These are phyloP conservation scores for Drosophila navojoa DNA, from an alignment of 1,140 invertebrate genomes.

Conservation along the genomic window DNA sequence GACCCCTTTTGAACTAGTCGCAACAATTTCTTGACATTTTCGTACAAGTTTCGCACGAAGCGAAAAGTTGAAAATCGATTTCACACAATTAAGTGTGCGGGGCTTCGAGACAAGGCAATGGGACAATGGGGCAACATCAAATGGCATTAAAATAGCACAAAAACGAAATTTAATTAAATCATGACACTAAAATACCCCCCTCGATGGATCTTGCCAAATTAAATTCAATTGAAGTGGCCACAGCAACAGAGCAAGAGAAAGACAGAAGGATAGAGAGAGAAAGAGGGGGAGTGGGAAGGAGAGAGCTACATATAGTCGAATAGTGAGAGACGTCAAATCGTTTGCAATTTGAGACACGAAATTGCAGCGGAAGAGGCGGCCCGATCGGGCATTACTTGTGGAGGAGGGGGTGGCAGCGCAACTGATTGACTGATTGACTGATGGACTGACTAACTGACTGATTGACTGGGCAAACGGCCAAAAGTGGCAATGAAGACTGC, in stretches of 20 bases:
- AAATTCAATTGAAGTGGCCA: slow-evolving; percentile 69
- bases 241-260: slow-evolving; percentile 42
- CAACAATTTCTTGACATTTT: slow-evolving; percentile 28
- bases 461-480: slow-evolving; percentile 72
- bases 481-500: slow-evolving; percentile 41
- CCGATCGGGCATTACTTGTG: slow-evolving; percentile 55
- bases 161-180: slow-evolving; percentile 75
- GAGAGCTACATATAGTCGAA: slow-evolving; percentile 18
- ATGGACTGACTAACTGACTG: slow-evolving; percentile 36
- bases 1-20: slow-evolving; percentile 16
- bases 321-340: slow-evolving; percentile 52
- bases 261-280: slow-evolving; percentile 20
- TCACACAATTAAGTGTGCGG: slow-evolving; percentile 45
- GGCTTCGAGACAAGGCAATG: slow-evolving; percentile 21
- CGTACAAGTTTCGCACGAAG: slow-evolving; percentile 16
- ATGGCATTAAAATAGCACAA: slow-evolving; percentile 66
- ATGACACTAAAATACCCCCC: slow-evolving; percentile 70
- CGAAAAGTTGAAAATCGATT: slow-evolving; percentile 46
- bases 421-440: slow-evolving; percentile 52
- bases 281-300: slow-evolving; percentile 2
- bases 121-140: slow-evolving; percentile 44
- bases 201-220: slow-evolving; percentile 58
- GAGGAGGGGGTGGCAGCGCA: not conserved
- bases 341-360: slow-evolving; percentile 76
- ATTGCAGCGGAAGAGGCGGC: slow-evolving; percentile 65